phyloP scores from a whole-genome alignment of 2,888 invertebrate species.

The Syrista parreyssii region DNA sequence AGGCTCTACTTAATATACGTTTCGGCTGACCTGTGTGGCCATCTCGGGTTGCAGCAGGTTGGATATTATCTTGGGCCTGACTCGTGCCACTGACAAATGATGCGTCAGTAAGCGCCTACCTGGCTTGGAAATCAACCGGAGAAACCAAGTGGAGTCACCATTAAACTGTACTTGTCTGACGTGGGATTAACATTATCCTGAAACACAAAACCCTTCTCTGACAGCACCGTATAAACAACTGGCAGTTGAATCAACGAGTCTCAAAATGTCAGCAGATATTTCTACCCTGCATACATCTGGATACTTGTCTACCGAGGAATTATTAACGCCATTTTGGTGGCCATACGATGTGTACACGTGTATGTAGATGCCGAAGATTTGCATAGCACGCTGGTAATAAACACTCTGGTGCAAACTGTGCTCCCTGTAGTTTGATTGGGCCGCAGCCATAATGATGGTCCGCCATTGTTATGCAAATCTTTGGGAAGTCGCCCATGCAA shows the following conservation, averaged over 20 bases:
- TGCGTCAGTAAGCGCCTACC: background rate
- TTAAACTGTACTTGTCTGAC: background rate
- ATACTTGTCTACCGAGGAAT: background rate
- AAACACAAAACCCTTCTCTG: background rate
- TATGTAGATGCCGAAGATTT: slow-evolving; percentile 21
- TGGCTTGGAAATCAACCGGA: background rate
- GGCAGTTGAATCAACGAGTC: background rate
- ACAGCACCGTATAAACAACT: background rate
- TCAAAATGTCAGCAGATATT: background rate
- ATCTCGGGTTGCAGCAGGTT: slow-evolving; percentile 34
- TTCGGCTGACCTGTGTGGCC: slow-evolving; percentile 27
- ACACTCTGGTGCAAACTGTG: slow-evolving; percentile 58
- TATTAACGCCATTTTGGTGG: background rate
- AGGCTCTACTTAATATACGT: slow-evolving; percentile 34
- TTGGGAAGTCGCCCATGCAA: slow-evolving; percentile 44
- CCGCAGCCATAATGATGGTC: slow-evolving; percentile 55
- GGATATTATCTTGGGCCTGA: slow-evolving; percentile 25
- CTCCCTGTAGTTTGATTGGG: slow-evolving; percentile 59
- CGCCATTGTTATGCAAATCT: slow-evolving; percentile 64
- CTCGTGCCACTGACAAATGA: slow-evolving; percentile 35
- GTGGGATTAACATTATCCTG: background rate
- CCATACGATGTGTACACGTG: background rate
- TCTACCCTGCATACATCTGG: background rate
- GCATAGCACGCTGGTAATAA: slow-evolving; percentile 45
- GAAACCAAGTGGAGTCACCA: background rate